These are phyloP conservation scores for Hanleya hanleyi DNA, from an alignment of 2,888 invertebrate species.

Conservation along the genomic window DNA sequence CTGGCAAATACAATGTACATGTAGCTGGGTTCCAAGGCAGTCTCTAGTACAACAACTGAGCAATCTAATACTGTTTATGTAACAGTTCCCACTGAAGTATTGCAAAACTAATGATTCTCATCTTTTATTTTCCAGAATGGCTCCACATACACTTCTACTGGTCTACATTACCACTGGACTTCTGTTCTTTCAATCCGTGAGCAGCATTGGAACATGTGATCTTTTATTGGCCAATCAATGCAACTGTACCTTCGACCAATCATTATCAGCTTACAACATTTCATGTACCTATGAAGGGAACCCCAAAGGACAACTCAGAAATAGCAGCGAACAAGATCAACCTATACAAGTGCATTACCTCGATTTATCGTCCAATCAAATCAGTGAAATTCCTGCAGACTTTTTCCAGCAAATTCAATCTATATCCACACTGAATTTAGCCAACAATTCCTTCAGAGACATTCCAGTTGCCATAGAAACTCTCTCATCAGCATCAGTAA, in stretches of 20 bases:
- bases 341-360: neutral
- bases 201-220: too few relatives aligned
- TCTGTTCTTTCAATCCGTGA: too few relatives aligned
- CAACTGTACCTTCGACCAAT: neutral
- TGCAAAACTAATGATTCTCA: too few relatives aligned
- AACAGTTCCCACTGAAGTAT: too few relatives aligned
- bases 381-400: constrained; percentile 13
- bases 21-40: too few relatives aligned
- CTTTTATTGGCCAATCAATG: neutral
- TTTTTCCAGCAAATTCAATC: constrained; percentile 20
- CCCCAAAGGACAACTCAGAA: neutral
- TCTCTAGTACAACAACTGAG: too few relatives aligned
- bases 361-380: constrained; percentile 19
- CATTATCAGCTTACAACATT: neutral
- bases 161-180: too few relatives aligned
- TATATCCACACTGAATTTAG: constrained; percentile 10
- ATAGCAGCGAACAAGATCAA: neutral
- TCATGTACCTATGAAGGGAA: neutral
- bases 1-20: too few relatives aligned
- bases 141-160: too few relatives aligned
- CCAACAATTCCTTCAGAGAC: constrained; percentile 14
- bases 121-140: too few relatives aligned
- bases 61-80: too few relatives aligned
- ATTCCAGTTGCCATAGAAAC: neutral
- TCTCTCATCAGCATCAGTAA: neutral